Evolutionary conservation across 1,140 invertebrate genomes (phyloP).

Genomic region (Littorina saxatilis): DNA sequence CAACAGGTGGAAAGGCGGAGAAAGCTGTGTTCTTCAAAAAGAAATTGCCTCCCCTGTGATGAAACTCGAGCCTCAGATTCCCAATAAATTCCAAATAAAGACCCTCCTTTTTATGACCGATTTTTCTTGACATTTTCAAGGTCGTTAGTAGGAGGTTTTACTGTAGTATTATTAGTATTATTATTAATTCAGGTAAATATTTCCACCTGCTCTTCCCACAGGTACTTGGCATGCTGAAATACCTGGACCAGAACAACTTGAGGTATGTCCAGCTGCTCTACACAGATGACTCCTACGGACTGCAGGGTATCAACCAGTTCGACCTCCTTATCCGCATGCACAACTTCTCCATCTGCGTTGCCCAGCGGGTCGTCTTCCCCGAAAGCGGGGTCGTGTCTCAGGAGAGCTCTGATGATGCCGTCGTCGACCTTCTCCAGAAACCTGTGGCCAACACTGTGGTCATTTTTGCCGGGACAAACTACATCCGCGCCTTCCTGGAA

Average conservation of each 20-base stretch:
- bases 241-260: constrained; percentile 63
- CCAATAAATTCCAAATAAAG: no score
- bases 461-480: constrained; percentile 58
- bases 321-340: constrained; percentile 34
- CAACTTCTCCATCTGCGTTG: constrained; percentile 64
- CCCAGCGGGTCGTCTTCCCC: constrained; percentile 61
- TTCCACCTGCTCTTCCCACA: not conserved
- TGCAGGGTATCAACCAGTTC: constrained; percentile 54
- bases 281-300: constrained; percentile 60
- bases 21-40: no score
- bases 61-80: no score
- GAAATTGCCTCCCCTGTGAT: no score
- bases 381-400: constrained; percentile 55
- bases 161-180: no score
- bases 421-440: constrained; percentile 59
- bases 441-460: constrained; percentile 69
- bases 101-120: no score
- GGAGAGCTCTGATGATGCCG: constrained; percentile 64
- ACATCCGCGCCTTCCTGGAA: constrained; percentile 62
- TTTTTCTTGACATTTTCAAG: no score
- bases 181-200: no score
- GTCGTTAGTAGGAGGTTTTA: no score
- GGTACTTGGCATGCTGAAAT: constrained; percentile 79
- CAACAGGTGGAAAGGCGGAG: no score
- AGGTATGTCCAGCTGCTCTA: constrained; percentile 67